Evolutionary conservation across 2,113 vertebrate species (phyloP).

Genomic region (Gopherus flavomarginatus): DNA sequence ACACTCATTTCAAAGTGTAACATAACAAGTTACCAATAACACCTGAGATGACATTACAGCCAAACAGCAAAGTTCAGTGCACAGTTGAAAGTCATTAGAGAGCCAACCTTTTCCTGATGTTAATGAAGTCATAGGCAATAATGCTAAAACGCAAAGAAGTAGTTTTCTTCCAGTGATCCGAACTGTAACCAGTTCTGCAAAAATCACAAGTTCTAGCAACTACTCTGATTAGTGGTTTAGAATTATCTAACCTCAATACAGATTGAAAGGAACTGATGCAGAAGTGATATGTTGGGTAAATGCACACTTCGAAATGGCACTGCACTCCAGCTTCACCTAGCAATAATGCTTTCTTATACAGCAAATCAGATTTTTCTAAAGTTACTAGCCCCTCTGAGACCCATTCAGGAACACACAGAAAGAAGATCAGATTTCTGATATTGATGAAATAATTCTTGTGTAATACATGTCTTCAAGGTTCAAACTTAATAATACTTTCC

Average conservation of each 20-base stretch:
- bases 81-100: not conserved
- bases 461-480: conserved; percentile 43
- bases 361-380: not conserved
- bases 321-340: conserved; percentile 35
- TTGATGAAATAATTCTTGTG: conserved; percentile 6
- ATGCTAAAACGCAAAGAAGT: not conserved
- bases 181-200: not conserved
- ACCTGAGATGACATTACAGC: not conserved
- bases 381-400: conserved; percentile 35
- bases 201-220: not conserved
- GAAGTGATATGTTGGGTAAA: not conserved
- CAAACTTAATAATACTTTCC: conserved; percentile 44
- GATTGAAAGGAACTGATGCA: not conserved
- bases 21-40: not conserved
- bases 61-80: not conserved
- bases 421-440: not conserved
- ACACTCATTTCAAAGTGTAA: not conserved
- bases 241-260: not conserved
- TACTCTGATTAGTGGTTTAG: not conserved
- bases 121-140: not conserved
- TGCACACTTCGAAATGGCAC: not conserved
- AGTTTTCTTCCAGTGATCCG: not conserved
- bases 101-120: not conserved
- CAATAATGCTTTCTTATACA: not conserved
- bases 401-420: conserved; percentile 21